phyloP scores from a whole-genome alignment of 2,888 invertebrate species.

The Limenitis camilla region DNA sequence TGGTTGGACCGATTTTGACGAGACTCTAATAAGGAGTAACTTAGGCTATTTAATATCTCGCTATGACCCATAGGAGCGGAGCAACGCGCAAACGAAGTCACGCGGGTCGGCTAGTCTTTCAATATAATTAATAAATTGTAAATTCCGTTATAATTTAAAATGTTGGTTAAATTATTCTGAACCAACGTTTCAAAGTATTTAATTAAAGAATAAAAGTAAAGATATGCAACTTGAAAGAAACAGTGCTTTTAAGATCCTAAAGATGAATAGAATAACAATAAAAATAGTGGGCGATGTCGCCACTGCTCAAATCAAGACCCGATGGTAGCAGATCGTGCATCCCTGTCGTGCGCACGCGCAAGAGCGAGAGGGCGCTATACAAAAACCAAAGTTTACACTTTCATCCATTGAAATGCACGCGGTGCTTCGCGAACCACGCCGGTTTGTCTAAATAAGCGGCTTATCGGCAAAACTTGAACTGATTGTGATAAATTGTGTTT shows the following conservation, averaged over 20 bases:
- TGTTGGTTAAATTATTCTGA: too few species aligned
- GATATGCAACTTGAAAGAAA: not conserved
- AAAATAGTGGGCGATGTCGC: constrained; percentile 61
- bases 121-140: too few species aligned
- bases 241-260: not conserved
- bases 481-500: constrained; percentile 33
- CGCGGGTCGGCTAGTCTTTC: too few species aligned
- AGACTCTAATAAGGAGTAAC: too few species aligned
- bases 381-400: constrained; percentile 72
- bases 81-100: too few species aligned
- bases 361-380: constrained; percentile 65
- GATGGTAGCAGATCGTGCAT: constrained; percentile 38
- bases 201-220: too few species aligned
- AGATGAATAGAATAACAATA: constrained; percentile 49
- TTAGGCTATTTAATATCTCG: too few species aligned
- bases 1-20: too few species aligned
- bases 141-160: too few species aligned
- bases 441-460: constrained; percentile 49
- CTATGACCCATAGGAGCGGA: too few species aligned
- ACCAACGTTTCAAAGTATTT: too few species aligned
- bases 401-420: constrained; percentile 72
- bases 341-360: constrained; percentile 43
- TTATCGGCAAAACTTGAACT: constrained; percentile 48
- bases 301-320: constrained; percentile 52
- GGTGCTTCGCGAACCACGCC: constrained; percentile 62